Percentiles rank a stretch among this genome's conserved stretches.
Evolutionary conservation across 2,888 invertebrate genomes (phyloP).

Genomic region (Mesoligia furuncula): DNA sequence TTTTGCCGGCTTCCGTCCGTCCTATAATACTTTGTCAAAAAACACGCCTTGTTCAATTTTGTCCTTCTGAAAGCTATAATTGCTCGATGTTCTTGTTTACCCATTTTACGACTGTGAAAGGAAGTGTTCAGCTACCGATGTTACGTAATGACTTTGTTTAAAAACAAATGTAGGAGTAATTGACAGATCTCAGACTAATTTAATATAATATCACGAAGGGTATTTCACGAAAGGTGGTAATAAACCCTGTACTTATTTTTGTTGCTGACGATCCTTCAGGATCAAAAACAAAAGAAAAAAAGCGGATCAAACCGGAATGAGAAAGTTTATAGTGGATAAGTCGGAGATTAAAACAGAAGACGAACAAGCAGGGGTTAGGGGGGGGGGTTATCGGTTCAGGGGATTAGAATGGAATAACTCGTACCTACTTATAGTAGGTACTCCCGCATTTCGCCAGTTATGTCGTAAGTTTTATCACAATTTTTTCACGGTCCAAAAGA

Average conservation of each 20-base stretch:
- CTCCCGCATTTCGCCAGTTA: background rate
- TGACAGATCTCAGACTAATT: background rate
- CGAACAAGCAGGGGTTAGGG: too few species aligned
- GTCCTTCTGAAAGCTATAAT: constrained; percentile 14
- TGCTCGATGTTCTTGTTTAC: constrained; percentile 34
- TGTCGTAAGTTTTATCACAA: background rate
- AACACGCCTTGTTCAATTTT: background rate
- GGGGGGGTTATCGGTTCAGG: too few species aligned
- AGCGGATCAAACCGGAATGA: too few species aligned
- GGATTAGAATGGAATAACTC: too few species aligned
- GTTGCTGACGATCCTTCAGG: too few species aligned
- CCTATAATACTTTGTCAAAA: background rate
- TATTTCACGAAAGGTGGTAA: background rate
- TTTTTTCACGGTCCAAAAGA: background rate
- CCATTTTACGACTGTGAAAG: constrained; percentile 40
- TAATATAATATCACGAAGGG: background rate
- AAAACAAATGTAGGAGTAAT: background rate
- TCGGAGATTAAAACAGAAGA: too few species aligned
- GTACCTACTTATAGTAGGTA: too few species aligned
- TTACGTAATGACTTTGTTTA: constrained; percentile 37
- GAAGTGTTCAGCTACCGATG: constrained; percentile 26
- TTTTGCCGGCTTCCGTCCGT: too few species aligned
- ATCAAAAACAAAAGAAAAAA: too few species aligned
- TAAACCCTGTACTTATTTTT: too few species aligned
- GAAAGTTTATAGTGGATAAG: too few species aligned